Conservation (phyloP, 2,797 vertebrate genomes). For the Harpagifer antarcticus region DNA sequence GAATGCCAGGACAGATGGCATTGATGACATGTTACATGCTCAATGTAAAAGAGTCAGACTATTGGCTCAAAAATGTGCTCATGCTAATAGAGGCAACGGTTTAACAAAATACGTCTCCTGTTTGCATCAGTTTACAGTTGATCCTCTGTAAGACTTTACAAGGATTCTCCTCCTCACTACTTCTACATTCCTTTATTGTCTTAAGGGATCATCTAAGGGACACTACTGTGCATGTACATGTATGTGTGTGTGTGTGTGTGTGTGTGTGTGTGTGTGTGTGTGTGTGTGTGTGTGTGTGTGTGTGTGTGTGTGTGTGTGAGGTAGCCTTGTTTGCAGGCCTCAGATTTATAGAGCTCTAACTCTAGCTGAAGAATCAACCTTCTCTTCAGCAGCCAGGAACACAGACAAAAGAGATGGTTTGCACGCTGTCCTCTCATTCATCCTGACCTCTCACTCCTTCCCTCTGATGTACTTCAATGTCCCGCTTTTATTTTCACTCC, state of each 20-base stretch:
- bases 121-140: neutral
- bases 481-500: slow-evolving; percentile 45
- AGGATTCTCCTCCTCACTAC: neutral
- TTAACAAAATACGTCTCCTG: neutral
- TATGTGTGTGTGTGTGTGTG: slow-evolving; percentile 13
- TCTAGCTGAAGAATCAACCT: slow-evolving; percentile 64
- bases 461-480: slow-evolving; percentile 69
- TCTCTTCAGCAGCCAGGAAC: slow-evolving; percentile 63
- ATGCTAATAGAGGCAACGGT: neutral
- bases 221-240: slow-evolving; percentile 12
- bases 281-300: neutral
- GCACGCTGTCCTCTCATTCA: slow-evolving; percentile 68
- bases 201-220: slow-evolving; percentile 20
- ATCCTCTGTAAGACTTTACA: neutral
- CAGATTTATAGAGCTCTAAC: slow-evolving; percentile 73
- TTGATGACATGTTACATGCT: neutral
- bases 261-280: slow-evolving; percentile 14
- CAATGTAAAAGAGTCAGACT: neutral
- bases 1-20: neutral
- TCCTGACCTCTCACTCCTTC: slow-evolving; percentile 61
- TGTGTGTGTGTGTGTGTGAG: slow-evolving; percentile 4
- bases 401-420: slow-evolving; percentile 74
- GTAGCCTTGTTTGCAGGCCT: slow-evolving; percentile 58
- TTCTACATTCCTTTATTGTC: neutral
- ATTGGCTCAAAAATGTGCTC: neutral